These are phyloP conservation scores for Hemicentrotus pulcherrimus DNA, from an alignment of 35 echinoderm and acorn worm genomes.

Conservation along the genomic window DNA sequence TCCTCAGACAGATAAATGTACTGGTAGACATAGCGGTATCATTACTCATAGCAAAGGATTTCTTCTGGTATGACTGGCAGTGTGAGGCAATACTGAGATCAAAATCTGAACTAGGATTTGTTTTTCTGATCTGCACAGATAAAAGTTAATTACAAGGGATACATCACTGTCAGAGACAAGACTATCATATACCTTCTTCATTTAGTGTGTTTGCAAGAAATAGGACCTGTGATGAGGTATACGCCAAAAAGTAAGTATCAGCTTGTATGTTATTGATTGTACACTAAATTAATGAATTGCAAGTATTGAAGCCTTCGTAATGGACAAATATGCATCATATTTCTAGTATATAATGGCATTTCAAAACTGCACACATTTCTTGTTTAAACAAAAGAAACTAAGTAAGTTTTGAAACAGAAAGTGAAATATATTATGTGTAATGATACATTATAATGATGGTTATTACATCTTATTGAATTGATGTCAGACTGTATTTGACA, in stretches of 20 bases:
- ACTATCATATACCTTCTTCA: neutral
- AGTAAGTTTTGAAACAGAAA: neutral
- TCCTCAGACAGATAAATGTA: neutral
- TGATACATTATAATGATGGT: neutral
- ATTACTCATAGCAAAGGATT: constrained; percentile 3
- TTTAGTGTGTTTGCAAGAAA: neutral
- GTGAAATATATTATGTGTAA: neutral
- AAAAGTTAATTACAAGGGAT: neutral
- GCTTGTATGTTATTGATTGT: neutral
- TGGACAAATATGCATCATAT: no score
- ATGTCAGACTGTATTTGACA: neutral
- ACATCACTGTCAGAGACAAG: neutral
- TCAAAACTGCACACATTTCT: no score
- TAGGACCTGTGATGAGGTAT: neutral
- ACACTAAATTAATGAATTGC: neutral
- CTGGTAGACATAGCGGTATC: neutral
- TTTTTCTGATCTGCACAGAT: neutral
- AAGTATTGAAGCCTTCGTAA: neutral
- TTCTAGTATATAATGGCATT: no score
- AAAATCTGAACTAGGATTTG: constrained; percentile 11
- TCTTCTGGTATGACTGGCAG: neutral
- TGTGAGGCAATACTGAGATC: neutral
- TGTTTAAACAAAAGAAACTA: no score
- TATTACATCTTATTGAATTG: neutral
- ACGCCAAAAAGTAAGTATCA: neutral